Base-by-base conservation (phyloP, 2,888 invertebrate species). In the Apotomis capreana region DNA sequence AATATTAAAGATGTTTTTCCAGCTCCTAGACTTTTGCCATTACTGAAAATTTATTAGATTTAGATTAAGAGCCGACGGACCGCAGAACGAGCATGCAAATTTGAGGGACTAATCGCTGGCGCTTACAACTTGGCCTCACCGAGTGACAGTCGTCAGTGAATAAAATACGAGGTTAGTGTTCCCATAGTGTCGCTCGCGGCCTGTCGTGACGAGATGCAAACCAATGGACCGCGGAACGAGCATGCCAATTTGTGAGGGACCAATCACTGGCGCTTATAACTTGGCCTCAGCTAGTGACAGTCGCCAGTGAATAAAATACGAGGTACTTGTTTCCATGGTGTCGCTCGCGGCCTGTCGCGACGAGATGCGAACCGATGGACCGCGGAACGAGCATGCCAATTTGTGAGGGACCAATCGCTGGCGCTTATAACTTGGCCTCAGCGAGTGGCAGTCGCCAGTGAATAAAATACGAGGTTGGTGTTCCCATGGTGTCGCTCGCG, bases 401-500 rank as follows among this genome's bases (percentile, higher is more conserved):
- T 40, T 40, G 40, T n/a, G n/a, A 40, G 40, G 6, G 40, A 40
- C 40, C 2, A 5, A 5, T n/a, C 26, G 60, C 36, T 5, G 40
- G 13, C 57, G 40, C 70, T 44, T 59, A n/a, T 64, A 12, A n/a
- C 13, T 67, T 46, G 36, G 1, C 10, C 8, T 3, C 46, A 13
- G 26, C 26, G 6, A n/a, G 13, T 12, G 15, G 55, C 15, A 49
- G n/a, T n/a, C 15, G 63, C 73, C 74, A 76, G 78, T 86, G 84
- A 85, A 87, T 87, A 85, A 87, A 80, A 84, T 81, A 87, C 82
- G 77, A 76, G 78, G 79, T 77, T 79, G 81, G 82, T 80, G 81
- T 78, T 75, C 71, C 60, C 59, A 9, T 49, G 55, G 55, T 60
- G 15, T 71, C 65, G 61, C 67, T 65, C 10, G 52, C 37, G n/a